Evolutionary conservation across 2,797 vertebrate species (phyloP).

Genomic region (Anguilla megastoma): DNA sequence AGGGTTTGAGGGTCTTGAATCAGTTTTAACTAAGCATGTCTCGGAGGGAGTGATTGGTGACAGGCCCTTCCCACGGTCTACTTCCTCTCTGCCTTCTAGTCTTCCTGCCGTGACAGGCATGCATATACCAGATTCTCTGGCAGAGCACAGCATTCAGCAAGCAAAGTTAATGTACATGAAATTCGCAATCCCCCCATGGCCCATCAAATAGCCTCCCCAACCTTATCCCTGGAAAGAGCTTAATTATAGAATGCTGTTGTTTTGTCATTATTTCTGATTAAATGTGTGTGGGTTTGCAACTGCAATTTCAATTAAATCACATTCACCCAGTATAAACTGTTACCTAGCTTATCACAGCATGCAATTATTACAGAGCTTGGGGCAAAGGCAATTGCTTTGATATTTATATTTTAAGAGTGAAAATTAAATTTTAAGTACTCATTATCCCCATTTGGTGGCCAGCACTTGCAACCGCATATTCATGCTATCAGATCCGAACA

Average conservation of each 20-base stretch:
- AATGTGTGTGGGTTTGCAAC: slow-evolving; percentile 18
- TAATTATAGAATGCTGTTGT: slow-evolving; percentile 32
- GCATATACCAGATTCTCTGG: not conserved
- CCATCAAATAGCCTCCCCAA: not conserved
- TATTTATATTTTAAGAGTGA: slow-evolving; percentile 29
- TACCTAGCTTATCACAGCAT: slow-evolving; percentile 21
- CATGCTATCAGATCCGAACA: not conserved
- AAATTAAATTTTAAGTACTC: slow-evolving; percentile 29
- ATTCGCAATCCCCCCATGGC: slow-evolving; percentile 11
- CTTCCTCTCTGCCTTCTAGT: slow-evolving; percentile 16
- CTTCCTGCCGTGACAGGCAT: slow-evolving; percentile 7
- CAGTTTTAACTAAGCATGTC: not conserved
- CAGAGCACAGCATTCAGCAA: not conserved
- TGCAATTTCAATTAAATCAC: slow-evolving; percentile 32
- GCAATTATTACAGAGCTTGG: slow-evolving; percentile 30
- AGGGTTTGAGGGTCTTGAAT: slow-evolving; percentile 2
- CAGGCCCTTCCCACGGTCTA: slow-evolving; percentile 12
- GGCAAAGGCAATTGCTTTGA: slow-evolving; percentile 16
- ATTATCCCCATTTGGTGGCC: not conserved
- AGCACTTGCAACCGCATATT: not conserved
- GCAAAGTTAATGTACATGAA: slow-evolving; percentile 14
- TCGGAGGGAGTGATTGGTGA: slow-evolving; percentile 16
- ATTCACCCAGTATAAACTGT: not conserved
- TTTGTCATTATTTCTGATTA: slow-evolving; percentile 12
- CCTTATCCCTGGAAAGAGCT: slow-evolving; percentile 5